phyloP scores from a whole-genome alignment of 2,888 invertebrate species.

The Icerya purchasi region DNA sequence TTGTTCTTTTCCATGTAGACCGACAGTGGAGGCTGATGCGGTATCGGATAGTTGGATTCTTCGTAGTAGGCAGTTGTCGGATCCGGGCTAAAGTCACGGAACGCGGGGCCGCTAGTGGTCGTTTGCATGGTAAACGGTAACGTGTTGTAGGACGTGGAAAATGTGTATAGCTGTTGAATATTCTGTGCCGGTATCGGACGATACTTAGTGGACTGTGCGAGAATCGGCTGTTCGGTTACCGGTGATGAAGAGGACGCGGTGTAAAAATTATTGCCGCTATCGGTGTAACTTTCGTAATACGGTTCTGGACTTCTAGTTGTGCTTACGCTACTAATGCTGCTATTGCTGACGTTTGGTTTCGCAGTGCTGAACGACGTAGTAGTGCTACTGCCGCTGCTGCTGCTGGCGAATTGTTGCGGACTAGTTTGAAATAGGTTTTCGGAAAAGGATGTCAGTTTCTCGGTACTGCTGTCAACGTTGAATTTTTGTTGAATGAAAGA shows the following conservation, averaged over 20 bases:
- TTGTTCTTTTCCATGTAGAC: conserved; percentile 47
- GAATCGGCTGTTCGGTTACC: not conserved
- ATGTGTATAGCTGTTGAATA: not conserved
- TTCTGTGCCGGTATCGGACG: not conserved
- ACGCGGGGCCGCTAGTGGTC: not conserved
- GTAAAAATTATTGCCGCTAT: too few species aligned
- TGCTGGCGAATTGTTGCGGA: not conserved
- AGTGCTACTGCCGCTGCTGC: too few species aligned
- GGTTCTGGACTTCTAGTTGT: too few species aligned
- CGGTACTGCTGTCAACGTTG: too few species aligned
- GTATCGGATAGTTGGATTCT: conserved; percentile 23
- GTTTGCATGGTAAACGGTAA: conserved; percentile 4
- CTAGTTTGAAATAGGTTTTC: too few species aligned
- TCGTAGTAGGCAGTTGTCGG: not conserved
- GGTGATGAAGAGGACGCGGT: not conserved
- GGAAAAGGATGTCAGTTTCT: too few species aligned
- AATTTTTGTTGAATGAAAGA: too few species aligned
- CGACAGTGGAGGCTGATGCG: conserved; percentile 65
- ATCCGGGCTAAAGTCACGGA: not conserved
- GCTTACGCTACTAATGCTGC: too few species aligned
- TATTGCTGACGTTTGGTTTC: too few species aligned
- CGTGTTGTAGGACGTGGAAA: not conserved
- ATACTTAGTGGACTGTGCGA: conserved; percentile 6
- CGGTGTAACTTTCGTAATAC: too few species aligned
- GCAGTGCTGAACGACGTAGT: too few species aligned